Evolutionary conservation across 2,113 vertebrate genomes (phyloP).

Genomic region (Melanocharis versteri): DNA sequence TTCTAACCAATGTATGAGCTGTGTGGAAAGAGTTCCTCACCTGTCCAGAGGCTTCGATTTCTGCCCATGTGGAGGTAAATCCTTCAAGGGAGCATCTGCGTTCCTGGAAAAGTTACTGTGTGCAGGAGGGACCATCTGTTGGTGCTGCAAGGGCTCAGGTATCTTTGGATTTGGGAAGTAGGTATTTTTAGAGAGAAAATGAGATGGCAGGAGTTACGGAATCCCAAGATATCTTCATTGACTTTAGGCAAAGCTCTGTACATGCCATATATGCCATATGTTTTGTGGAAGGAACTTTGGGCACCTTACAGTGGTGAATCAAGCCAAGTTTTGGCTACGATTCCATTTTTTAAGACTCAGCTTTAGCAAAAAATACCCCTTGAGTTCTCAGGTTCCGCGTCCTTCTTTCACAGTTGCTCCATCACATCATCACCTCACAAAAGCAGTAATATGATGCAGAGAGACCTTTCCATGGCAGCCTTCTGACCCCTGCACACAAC

Average conservation of each 20-base stretch:
- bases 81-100: rapidly evolving
- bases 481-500: not conserved
- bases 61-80: not conserved
- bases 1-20: not conserved
- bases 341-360: not conserved
- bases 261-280: not conserved
- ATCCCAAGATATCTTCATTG: not conserved
- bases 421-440: not conserved
- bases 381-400: not conserved
- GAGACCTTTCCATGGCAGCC: not conserved
- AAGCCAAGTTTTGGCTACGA: not conserved
- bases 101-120: not conserved
- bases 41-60: not conserved
- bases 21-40: not conserved
- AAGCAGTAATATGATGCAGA: not conserved
- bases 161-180: not conserved
- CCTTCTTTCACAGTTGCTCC: not conserved
- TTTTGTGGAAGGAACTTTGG: not conserved
- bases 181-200: not conserved
- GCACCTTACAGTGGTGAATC: not conserved
- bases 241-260: not conserved
- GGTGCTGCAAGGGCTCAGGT: not conserved
- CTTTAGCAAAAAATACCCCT: not conserved
- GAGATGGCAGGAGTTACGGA: not conserved
- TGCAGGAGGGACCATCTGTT: not conserved